phyloP scores from a whole-genome alignment of 2,888 invertebrate species.

The Eupithecia pulchellata region DNA sequence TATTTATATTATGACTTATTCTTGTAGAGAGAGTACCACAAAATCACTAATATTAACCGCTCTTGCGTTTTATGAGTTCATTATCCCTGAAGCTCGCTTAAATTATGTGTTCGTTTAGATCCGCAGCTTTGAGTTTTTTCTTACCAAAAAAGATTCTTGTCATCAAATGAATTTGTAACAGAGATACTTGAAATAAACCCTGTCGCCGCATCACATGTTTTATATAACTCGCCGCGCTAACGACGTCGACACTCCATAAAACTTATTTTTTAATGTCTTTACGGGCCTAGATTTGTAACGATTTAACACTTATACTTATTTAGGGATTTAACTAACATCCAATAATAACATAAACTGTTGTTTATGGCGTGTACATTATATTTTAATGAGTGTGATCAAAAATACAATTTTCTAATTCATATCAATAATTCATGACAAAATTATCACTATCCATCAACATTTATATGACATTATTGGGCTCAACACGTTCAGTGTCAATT shows the following conservation, averaged over 20 bases:
- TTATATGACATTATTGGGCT: conserved; percentile 44
- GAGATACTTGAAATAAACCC: conserved; percentile 65
- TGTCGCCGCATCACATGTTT: conserved; percentile 73
- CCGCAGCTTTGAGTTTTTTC: conserved; percentile 46
- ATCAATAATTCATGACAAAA: conserved; percentile 42
- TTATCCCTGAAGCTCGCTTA: conserved; percentile 1
- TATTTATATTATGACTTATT: no score
- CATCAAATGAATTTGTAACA: conserved; percentile 67
- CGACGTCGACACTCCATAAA: conserved; percentile 73
- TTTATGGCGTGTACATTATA: conserved; percentile 43
- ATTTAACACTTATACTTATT: conserved; percentile 63
- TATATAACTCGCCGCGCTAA: conserved; percentile 74
- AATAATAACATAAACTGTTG: conserved; percentile 52
- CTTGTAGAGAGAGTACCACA: no score
- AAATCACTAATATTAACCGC: neutral
- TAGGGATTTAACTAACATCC: conserved; percentile 54
- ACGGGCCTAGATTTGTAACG: conserved; percentile 62
- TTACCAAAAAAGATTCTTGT: conserved; percentile 46
- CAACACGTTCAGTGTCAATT: conserved; percentile 39
- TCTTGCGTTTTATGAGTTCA: conserved; percentile 11
- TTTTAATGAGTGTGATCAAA: conserved; percentile 29
- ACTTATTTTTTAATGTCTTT: conserved; percentile 71
- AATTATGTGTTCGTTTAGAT: conserved; percentile 9
- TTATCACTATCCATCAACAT: conserved; percentile 42
- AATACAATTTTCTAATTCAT: conserved; percentile 44